Base-by-base conservation (phyloP, 1,140 invertebrate species). In the Onthophagus taurus region DNA sequence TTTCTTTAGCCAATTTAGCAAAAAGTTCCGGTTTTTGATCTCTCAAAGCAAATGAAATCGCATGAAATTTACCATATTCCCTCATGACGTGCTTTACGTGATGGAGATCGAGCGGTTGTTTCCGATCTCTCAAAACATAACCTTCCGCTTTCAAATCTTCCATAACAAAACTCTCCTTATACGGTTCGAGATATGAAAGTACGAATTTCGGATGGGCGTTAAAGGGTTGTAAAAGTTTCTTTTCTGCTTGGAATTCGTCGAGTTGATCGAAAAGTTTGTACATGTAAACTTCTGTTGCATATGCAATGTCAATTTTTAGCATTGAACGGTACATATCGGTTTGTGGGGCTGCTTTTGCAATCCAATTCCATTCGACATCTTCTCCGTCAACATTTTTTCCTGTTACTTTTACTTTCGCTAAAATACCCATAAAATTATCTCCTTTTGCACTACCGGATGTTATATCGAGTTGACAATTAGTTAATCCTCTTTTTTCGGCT, bases 1-100 rank as follows among this genome's bases (percentile, higher is more conserved):
- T 18, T 2, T 9, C 13, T 26, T 29, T 24, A n/a, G 37, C 37
- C 20, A 59, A 8, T 31, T 51, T 19, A 6, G 51, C 23, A 43
- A 64, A 69, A 2, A 48, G 41, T 5, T 61, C 54, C 6, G 57
- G 56, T 23, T 67, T 52, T 31, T 63, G 59, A 20, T 64, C 48
- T 43, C 68, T 69, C 17, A 74, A 52, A 1, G 68, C 69, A 47
- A 70, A 64, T 0, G 71, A 72, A 0, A 70, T 37, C 0, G 72
- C 73, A 57, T 78, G 76, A 11, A 72, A 64, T 36, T 64, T 67
- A 5, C 66, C 75, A 50, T 76, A 65, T n/a, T 61, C 63, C 42
- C 64, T 57, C 17, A 77, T 57, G 0, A 70, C 62, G 2, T 68
- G 26, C 9, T 51, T 54, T 3, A 71, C 54, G 46, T 74, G 68